phyloP scores from a whole-genome alignment of 2,797 vertebrate genomes.

The Pseudomugil gertrudae region DNA sequence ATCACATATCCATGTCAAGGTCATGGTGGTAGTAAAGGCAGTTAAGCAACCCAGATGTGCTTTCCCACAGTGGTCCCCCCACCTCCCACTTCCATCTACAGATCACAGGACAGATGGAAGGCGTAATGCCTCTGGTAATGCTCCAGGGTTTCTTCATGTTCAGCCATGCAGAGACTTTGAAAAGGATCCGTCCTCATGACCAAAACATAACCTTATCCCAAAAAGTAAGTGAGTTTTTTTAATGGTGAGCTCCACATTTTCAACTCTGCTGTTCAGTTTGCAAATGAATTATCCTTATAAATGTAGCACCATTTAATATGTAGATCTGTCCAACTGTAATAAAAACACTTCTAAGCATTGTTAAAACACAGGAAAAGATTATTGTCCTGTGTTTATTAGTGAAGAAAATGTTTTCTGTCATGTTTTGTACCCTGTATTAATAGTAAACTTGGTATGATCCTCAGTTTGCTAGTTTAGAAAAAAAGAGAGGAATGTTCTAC shows the following conservation, averaged over 20 bases:
- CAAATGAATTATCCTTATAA: too few relatives aligned
- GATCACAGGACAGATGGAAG: slow-evolving; percentile 29
- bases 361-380: too few relatives aligned
- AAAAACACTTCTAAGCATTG: too few relatives aligned
- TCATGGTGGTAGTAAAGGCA: slow-evolving; percentile 13
- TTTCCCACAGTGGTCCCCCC: slow-evolving; percentile 10
- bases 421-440: background rate
- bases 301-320: too few relatives aligned
- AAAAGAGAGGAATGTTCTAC: background rate
- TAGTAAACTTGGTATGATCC: background rate
- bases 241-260: too few relatives aligned
- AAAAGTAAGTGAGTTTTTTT: too few relatives aligned
- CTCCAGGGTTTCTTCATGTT: slow-evolving; percentile 25
- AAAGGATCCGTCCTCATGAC: slow-evolving; percentile 15
- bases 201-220: too few relatives aligned
- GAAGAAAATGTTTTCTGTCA: background rate
- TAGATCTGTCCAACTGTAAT: too few relatives aligned
- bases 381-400: background rate
- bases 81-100: slow-evolving; percentile 20
- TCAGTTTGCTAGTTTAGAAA: slow-evolving; percentile 13
- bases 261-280: too few relatives aligned
- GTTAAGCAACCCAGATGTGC: slow-evolving; percentile 12
- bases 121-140: slow-evolving; percentile 37
- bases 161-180: slow-evolving; percentile 15
- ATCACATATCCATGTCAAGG: background rate